Evolutionary conservation across 1,140 invertebrate species (phyloP).

Genomic region (Drosophila sp.): DNA sequence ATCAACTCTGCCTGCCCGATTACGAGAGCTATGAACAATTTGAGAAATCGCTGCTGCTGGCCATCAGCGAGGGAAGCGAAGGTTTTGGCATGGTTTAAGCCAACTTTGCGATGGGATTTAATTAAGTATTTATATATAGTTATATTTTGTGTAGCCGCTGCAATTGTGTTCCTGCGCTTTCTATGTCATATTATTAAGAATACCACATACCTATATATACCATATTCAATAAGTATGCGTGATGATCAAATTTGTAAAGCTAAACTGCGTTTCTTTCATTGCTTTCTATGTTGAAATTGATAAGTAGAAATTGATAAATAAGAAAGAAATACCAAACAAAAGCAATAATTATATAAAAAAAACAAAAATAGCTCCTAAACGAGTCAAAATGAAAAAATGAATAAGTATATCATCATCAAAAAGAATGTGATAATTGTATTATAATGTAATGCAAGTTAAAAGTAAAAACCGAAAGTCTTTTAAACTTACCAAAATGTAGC

Average conservation of each 20-base stretch:
- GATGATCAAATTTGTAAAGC: conserved; percentile 42
- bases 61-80: conserved; percentile 97
- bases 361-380: conserved; percentile 44
- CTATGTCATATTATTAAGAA: conserved; percentile 54
- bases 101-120: conserved; percentile 48
- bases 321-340: conserved; percentile 6
- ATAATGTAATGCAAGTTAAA: conserved; percentile 78
- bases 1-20: conserved; percentile 97
- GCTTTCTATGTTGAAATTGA: conserved; percentile 20
- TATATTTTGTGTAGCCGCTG: conserved; percentile 57
- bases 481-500: conserved; percentile 41
- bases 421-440: conserved; percentile 82
- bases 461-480: conserved; percentile 53
- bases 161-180: conserved; percentile 78
- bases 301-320: neutral
- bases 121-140: conserved; percentile 19
- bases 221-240: conserved; percentile 55
- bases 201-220: conserved; percentile 35
- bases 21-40: conserved; percentile 97
- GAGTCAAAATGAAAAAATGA: conserved; percentile 64
- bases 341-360: conserved; percentile 34
- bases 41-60: conserved; percentile 94
- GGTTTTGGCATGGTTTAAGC: conserved; percentile 95
- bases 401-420: conserved; percentile 81
- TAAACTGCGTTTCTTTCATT: conserved; percentile 37